Evolutionary conservation across 2,888 invertebrate genomes (phyloP).

Genomic region (Caenorhabditis sulstoni): DNA sequence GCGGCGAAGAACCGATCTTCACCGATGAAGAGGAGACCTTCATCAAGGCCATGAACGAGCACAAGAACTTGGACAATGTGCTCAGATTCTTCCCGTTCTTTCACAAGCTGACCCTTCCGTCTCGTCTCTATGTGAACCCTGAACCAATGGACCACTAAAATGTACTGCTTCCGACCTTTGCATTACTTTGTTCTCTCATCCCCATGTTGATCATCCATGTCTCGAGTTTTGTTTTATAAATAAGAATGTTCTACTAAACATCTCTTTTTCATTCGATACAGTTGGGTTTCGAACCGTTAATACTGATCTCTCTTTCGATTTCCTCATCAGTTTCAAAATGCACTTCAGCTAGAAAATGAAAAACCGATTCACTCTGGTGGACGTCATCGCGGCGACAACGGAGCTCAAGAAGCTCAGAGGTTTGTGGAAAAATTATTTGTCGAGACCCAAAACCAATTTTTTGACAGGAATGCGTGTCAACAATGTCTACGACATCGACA

Average conservation of each 20-base stretch:
- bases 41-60: not conserved
- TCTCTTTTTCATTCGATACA: too few relatives aligned
- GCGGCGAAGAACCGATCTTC: not conserved
- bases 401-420: constrained; percentile 84
- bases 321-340: not conserved
- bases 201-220: too few relatives aligned
- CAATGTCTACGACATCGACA: constrained; percentile 97
- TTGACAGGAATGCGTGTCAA: constrained; percentile 90
- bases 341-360: constrained; percentile 86
- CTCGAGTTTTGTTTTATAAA: too few relatives aligned
- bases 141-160: too few relatives aligned
- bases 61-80: not conserved
- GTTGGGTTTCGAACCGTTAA: too few relatives aligned
- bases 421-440: not conserved
- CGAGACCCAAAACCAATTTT: not conserved
- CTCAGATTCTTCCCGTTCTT: not conserved
- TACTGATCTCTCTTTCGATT: too few relatives aligned
- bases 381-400: constrained; percentile 90
- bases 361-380: constrained; percentile 92
- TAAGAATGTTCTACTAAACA: too few relatives aligned
- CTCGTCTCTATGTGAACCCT: too few relatives aligned
- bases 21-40: not conserved
- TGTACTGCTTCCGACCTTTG: too few relatives aligned
- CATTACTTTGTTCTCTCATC: too few relatives aligned
- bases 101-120: not conserved